phyloP scores from a whole-genome alignment of 2,888 invertebrate species.

The Magallana nippona region DNA sequence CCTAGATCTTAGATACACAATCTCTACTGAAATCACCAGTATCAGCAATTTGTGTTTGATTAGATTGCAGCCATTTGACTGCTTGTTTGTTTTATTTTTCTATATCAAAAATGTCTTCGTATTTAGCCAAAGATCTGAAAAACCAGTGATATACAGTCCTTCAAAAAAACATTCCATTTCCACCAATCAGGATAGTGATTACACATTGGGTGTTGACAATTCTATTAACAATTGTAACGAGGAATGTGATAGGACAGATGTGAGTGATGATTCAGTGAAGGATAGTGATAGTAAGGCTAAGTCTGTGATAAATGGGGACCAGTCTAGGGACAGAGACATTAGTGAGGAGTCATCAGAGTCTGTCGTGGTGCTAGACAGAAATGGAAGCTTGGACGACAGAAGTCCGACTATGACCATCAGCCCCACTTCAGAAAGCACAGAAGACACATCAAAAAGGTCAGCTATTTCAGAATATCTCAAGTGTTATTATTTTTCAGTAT shows the following conservation, averaged over 20 bases:
- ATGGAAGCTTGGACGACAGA: not conserved
- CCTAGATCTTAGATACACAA: too few species aligned
- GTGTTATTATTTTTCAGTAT: too few species aligned
- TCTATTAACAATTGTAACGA: not conserved
- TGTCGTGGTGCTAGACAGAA: conserved; percentile 45
- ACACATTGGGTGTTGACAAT: not conserved
- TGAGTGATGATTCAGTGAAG: not conserved
- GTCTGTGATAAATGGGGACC: conserved; percentile 19
- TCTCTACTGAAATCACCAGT: too few species aligned
- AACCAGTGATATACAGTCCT: conserved; percentile 37
- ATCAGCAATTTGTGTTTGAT: too few species aligned
- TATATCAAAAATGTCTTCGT: not conserved
- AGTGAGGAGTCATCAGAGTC: conserved; percentile 41
- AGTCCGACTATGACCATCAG: not conserved
- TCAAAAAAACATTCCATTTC: not conserved
- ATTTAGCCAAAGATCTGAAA: conserved; percentile 41
- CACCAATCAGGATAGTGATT: not conserved
- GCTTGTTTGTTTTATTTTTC: not conserved
- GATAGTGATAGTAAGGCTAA: not conserved
- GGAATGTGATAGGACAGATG: not conserved
- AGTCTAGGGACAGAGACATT: conserved; percentile 10
- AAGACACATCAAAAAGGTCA: not conserved
- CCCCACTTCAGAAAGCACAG: not conserved
- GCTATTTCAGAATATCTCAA: not conserved
- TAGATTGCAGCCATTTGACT: too few species aligned